phyloP scores from a whole-genome alignment of 2,113 vertebrate species.

The Lophura nycthemera region DNA sequence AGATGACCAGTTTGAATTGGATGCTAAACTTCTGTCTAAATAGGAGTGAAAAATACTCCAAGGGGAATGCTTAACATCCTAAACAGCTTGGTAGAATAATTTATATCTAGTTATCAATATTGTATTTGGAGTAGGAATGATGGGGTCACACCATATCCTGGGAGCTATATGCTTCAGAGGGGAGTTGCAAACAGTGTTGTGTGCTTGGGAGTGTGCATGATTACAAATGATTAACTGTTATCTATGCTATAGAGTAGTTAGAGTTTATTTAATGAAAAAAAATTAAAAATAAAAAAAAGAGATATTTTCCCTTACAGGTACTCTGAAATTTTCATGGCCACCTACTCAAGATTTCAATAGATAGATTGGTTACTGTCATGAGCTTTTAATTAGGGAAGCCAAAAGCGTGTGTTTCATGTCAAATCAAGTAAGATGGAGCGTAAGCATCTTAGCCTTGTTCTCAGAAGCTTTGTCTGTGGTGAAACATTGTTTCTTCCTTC shows the following conservation, averaged over 20 bases:
- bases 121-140: neutral
- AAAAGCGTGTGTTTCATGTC: neutral
- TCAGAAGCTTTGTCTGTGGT: neutral
- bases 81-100: too few species aligned
- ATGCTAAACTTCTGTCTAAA: neutral
- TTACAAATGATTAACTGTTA: neutral
- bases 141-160: too few species aligned
- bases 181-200: too few species aligned
- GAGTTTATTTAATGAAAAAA: neutral
- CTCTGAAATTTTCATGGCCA: neutral
- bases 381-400: neutral
- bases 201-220: neutral
- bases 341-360: neutral
- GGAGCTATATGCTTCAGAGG: neutral
- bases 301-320: neutral
- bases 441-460: neutral
- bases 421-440: neutral
- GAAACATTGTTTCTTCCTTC: neutral
- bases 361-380: neutral
- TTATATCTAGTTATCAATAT: neutral
- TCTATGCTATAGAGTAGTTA: too few species aligned
- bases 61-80: neutral
- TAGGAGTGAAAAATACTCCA: neutral
- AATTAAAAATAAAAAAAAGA: neutral
- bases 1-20: neutral